phyloP scores from a whole-genome alignment of 2,113 vertebrate species.

The Columbina picui region DNA sequence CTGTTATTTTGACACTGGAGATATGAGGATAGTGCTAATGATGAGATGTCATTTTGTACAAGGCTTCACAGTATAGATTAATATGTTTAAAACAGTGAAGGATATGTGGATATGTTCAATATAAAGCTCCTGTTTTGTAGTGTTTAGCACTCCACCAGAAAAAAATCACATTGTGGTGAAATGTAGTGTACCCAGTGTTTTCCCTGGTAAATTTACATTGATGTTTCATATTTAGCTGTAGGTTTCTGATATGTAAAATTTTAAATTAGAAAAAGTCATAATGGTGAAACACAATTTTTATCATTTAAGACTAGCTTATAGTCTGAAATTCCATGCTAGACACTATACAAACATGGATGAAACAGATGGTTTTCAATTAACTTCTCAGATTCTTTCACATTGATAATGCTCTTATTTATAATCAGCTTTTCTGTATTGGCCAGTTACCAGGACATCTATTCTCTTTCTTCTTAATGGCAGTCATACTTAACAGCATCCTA shows the following conservation, averaged over 20 bases:
- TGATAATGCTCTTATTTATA: neutral
- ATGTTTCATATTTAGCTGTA: neutral
- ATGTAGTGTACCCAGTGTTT: neutral
- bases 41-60: neutral
- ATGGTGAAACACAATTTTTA: neutral
- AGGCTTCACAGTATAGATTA: neutral
- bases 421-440: neutral
- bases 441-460: neutral
- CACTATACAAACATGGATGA: neutral
- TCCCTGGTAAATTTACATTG: neutral
- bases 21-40: neutral
- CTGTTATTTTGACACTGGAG: neutral
- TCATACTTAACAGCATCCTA: neutral
- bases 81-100: neutral
- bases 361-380: neutral
- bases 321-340: neutral
- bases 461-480: neutral
- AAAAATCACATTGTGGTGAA: neutral
- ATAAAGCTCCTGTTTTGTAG: neutral
- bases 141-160: neutral
- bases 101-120: neutral
- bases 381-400: neutral
- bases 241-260: neutral
- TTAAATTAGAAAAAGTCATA: neutral
- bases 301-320: neutral